These are phyloP conservation scores for Aphidius colemani DNA, from an alignment of 2,888 invertebrate species.

Conservation along the genomic window DNA sequence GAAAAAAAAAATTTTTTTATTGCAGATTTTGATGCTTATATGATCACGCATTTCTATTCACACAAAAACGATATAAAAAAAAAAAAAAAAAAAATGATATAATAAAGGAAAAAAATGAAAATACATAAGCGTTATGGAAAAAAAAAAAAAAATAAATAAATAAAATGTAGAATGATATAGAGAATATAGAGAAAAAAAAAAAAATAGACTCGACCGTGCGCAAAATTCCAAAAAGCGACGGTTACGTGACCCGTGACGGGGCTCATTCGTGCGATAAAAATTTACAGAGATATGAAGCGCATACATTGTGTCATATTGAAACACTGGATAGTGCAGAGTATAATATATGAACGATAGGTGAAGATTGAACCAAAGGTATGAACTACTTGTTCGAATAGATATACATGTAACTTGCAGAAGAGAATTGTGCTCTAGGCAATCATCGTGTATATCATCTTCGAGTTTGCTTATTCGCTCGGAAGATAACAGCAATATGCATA, in stretches of 20 bases:
- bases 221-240: constrained; percentile 38
- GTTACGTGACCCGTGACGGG: constrained; percentile 35
- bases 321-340: neutral
- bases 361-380: neutral
- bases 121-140: too few relatives aligned
- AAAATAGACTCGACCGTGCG: constrained; percentile 33
- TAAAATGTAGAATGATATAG: too few relatives aligned
- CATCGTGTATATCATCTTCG: too few relatives aligned
- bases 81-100: too few relatives aligned
- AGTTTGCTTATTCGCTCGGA: too few relatives aligned
- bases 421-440: too few relatives aligned
- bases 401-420: too few relatives aligned
- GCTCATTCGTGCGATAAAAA: constrained; percentile 19
- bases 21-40: constrained; percentile 10
- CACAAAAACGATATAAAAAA: too few relatives aligned
- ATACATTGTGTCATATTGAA: constrained; percentile 12
- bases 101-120: too few relatives aligned
- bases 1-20: constrained; percentile 11
- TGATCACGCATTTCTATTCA: neutral
- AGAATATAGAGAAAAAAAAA: neutral
- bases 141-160: too few relatives aligned
- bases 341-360: neutral
- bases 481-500: too few relatives aligned
- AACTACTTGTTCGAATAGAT: too few relatives aligned
- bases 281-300: constrained; percentile 7